Conservation (phyloP, 2,888 invertebrate genomes). For the Cinara cedri region DNA sequence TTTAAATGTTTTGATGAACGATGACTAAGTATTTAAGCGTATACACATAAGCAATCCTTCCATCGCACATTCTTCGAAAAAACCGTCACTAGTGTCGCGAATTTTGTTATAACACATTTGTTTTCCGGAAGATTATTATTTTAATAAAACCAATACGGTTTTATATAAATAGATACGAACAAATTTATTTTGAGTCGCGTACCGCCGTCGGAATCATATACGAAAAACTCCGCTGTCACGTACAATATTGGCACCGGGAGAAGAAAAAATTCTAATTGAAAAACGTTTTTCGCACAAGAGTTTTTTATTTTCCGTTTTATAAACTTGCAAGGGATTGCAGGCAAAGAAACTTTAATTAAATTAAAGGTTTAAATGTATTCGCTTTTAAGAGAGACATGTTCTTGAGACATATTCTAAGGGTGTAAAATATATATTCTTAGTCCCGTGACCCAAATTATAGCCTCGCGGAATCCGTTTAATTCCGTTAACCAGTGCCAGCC, state of each 20-base stretch:
- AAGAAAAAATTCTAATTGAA: conserved; percentile 4
- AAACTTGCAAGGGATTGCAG: background rate
- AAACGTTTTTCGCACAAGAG: background rate
- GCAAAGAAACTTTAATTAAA: conserved; percentile 10
- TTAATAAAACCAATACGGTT: background rate
- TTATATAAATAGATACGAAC: background rate
- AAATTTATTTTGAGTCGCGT: conserved; percentile 6
- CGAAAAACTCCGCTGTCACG: background rate
- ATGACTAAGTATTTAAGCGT: too few relatives aligned
- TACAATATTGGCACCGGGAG: background rate
- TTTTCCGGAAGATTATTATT: background rate
- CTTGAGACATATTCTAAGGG: too few relatives aligned
- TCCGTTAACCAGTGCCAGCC: too few relatives aligned
- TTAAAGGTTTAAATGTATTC: conserved; percentile 3
- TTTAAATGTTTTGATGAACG: too few relatives aligned
- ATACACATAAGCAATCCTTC: too few relatives aligned
- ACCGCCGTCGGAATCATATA: background rate
- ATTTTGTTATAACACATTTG: too few relatives aligned
- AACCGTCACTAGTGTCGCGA: too few relatives aligned
- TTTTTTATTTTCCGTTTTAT: background rate
- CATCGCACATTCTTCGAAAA: too few relatives aligned
- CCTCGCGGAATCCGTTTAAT: too few relatives aligned
- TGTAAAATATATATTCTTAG: background rate
- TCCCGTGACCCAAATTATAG: too few relatives aligned
- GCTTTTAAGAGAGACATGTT: background rate